phyloP scores from a whole-genome alignment of 2,888 invertebrate species.

The Cotesia congregata region DNA sequence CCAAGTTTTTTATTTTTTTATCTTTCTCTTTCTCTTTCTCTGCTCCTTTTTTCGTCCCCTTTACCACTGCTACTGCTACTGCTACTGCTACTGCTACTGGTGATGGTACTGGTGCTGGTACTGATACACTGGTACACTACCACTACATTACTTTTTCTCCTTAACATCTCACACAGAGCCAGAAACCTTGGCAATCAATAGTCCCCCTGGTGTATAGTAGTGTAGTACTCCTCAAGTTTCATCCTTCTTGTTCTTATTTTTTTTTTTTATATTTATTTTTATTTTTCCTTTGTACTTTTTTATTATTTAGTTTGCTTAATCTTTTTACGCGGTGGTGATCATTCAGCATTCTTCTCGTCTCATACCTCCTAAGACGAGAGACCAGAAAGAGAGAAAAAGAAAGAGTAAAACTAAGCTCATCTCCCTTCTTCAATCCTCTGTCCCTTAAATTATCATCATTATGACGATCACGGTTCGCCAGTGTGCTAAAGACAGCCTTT shows the following conservation, averaged over 20 bases:
- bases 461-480: background rate
- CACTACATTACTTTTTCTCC: conserved; percentile 7
- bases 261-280: background rate
- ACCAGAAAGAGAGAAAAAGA: background rate
- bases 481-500: background rate
- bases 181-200: conserved; percentile 40
- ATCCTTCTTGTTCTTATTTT: conserved; percentile 15
- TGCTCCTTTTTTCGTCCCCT: conserved; percentile 13
- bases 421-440: no score
- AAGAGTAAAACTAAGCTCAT: no score
- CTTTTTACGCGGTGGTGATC: background rate
- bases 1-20: background rate
- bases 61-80: background rate
- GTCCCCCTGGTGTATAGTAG: background rate
- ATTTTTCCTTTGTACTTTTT: conserved; percentile 16
- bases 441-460: background rate
- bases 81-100: background rate
- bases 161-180: conserved; percentile 18
- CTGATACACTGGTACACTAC: background rate
- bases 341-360: background rate
- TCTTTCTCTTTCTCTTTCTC: no score
- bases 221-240: conserved; percentile 8
- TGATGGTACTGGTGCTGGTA: background rate
- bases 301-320: conserved; percentile 17
- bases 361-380: background rate